Conservation (phyloP, 2,888 invertebrate genomes). For the Arctia plantaginis region DNA sequence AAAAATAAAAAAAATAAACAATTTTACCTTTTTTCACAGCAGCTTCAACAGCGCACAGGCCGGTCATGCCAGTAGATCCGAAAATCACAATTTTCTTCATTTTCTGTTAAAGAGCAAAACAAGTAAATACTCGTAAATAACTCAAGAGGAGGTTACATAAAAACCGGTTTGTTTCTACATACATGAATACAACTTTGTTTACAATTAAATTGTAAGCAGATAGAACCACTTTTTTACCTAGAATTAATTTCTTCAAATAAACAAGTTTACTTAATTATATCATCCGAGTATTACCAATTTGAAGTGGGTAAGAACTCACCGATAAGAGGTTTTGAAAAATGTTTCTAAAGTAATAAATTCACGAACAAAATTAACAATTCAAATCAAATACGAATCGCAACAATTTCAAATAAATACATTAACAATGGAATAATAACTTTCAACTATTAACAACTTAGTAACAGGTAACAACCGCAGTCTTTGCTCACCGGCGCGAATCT, state of each 20-base stretch:
- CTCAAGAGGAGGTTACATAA: not conserved
- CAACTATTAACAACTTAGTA: not conserved
- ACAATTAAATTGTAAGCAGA: not conserved
- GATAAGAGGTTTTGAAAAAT: not conserved
- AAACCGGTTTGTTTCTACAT: constrained; percentile 27
- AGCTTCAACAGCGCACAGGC: constrained; percentile 91
- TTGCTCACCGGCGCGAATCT: constrained; percentile 1
- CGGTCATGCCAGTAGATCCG: constrained; percentile 94
- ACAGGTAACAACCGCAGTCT: not conserved
- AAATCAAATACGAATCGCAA: not conserved
- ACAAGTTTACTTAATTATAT: not conserved
- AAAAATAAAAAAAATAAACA: not conserved
- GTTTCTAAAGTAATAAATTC: not conserved
- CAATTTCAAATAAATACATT: not conserved
- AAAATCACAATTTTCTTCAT: constrained; percentile 94
- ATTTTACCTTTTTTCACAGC: constrained; percentile 91
- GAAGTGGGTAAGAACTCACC: constrained; percentile 1
- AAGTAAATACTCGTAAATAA: not conserved
- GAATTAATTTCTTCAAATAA: not conserved
- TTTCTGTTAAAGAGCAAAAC: constrained; percentile 46
- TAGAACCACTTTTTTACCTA: not conserved
- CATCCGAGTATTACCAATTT: not conserved
- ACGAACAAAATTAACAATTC: not conserved
- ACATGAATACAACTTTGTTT: not conserved
- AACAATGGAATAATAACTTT: not conserved